Evolutionary conservation across 2,888 invertebrate species (phyloP).

Genomic region (Amphipyra tragopoginis): DNA sequence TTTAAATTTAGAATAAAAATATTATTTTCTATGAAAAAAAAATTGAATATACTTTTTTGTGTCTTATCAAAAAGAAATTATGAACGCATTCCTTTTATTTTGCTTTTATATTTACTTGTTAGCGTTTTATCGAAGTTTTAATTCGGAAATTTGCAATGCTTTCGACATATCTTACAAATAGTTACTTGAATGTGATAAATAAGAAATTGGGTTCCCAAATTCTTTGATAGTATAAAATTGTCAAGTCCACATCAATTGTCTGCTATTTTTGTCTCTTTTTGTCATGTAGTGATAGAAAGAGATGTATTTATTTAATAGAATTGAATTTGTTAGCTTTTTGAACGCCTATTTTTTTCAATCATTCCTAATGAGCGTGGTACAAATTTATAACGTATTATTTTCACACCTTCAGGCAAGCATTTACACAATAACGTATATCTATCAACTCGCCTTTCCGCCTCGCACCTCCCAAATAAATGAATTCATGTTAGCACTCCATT

Average conservation of each 20-base stretch:
- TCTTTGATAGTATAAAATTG: slow-evolving; percentile 29
- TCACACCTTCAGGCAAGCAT: background rate
- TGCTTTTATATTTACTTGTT: slow-evolving; percentile 23
- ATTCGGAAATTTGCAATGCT: slow-evolving; percentile 32
- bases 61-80: slow-evolving; percentile 46
- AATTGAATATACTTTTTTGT: slow-evolving; percentile 15
- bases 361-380: background rate
- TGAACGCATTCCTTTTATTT: slow-evolving; percentile 47
- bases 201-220: slow-evolving; percentile 38
- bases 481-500: too few relatives aligned
- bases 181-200: slow-evolving; percentile 53
- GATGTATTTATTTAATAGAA: slow-evolving; percentile 16
- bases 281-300: slow-evolving; percentile 29
- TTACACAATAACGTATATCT: too few relatives aligned
- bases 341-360: slow-evolving; percentile 4
- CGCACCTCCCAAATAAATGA: too few relatives aligned
- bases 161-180: slow-evolving; percentile 44
- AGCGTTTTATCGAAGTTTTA: slow-evolving; percentile 34
- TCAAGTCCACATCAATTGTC: slow-evolving; percentile 9
- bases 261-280: slow-evolving; percentile 20
- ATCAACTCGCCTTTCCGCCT: too few relatives aligned
- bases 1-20: slow-evolving; percentile 13
- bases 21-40: slow-evolving; percentile 16
- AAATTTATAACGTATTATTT: background rate
- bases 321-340: slow-evolving; percentile 10